Conservation (phyloP, 2,113 vertebrate genomes). For the Psophia crepitans region DNA sequence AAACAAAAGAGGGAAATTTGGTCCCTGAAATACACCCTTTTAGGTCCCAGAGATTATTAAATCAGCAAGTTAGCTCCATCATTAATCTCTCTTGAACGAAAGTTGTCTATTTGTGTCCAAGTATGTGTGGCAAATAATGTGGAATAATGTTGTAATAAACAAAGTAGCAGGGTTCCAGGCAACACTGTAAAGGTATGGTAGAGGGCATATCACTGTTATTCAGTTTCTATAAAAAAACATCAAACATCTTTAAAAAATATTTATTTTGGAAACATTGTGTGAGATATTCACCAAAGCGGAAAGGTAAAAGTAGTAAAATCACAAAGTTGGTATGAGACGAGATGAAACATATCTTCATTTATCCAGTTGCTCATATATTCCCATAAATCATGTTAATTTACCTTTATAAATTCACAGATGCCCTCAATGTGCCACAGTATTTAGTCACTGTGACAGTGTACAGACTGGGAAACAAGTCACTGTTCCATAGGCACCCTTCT, state of each 20-base stretch:
- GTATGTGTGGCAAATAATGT: not conserved
- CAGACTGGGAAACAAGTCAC: not conserved
- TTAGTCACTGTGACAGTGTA: not conserved
- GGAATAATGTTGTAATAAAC: not conserved
- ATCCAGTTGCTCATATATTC: not conserved
- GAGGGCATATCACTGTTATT: not conserved
- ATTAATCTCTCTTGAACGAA: not conserved
- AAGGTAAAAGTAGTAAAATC: not conserved
- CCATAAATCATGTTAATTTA: not conserved
- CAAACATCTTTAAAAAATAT: not conserved
- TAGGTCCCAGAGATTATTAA: conserved; percentile 36
- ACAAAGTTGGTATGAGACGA: not conserved
- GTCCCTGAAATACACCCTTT: conserved; percentile 45
- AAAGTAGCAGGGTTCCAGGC: not conserved
- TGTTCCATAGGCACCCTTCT: not conserved
- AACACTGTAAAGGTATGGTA: not conserved
- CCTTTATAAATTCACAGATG: not conserved
- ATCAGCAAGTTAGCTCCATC: not conserved
- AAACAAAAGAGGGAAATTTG: conserved; percentile 51
- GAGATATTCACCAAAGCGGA: not conserved
- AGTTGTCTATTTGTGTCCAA: not conserved
- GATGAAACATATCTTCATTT: not conserved
- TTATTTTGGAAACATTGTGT: not conserved
- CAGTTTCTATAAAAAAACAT: not conserved
- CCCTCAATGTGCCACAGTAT: not conserved